Evolutionary conservation across 1,140 invertebrate species (phyloP).

Genomic region (Manduca sexta): DNA sequence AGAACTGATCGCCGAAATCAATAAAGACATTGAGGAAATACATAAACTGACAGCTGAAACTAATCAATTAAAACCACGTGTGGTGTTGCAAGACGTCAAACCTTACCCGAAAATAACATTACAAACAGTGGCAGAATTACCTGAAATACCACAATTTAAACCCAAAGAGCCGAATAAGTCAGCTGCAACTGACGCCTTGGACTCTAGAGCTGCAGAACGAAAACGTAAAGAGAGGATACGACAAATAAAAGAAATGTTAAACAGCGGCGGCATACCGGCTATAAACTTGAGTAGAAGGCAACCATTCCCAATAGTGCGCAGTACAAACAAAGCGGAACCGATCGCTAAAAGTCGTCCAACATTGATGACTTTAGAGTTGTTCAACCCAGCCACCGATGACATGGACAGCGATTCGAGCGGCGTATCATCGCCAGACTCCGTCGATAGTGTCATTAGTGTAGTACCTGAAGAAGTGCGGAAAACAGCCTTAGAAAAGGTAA

Average conservation of each 20-base stretch:
- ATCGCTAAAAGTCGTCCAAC: conserved; percentile 75
- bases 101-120: conserved; percentile 74
- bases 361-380: conserved; percentile 86
- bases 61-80: conserved; percentile 56
- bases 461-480: conserved; percentile 64
- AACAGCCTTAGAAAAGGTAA: conserved; percentile 66
- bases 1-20: conserved; percentile 68
- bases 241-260: conserved; percentile 80
- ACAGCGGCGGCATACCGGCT: conserved; percentile 58
- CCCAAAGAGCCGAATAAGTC: conserved; percentile 51
- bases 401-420: conserved; percentile 91
- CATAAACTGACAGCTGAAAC: conserved; percentile 69
- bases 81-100: conserved; percentile 67
- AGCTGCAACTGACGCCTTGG: conserved; percentile 47
- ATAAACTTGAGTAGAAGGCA: conserved; percentile 71
- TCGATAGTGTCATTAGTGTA: conserved; percentile 87
- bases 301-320: conserved; percentile 77
- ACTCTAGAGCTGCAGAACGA: conserved; percentile 54
- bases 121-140: conserved; percentile 74
- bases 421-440: conserved; percentile 89
- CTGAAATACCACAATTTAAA: conserved; percentile 75
- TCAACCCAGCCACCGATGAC: conserved; percentile 93
- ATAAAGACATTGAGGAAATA: conserved; percentile 71
- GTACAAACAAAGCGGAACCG: conserved; percentile 72
- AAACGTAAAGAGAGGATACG: conserved; percentile 76